Evolutionary conservation across 1,140 invertebrate genomes (phyloP), one percentile per base, ranked within the genome.

Genomic region (Pseudomyrmex dendroicus): DNA sequence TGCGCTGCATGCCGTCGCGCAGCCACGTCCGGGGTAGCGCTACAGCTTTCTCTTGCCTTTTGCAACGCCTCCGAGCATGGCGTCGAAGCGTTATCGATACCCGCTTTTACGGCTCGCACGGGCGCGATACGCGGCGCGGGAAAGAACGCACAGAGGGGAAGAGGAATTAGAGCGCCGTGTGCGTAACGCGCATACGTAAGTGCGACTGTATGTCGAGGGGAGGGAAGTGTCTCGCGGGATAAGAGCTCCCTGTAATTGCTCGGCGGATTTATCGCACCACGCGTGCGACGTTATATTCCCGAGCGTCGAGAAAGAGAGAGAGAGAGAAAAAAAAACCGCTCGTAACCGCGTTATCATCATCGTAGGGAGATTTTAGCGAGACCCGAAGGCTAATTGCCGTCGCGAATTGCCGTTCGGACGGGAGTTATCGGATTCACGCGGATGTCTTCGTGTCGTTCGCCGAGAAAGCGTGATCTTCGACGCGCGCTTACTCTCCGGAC

Each of bases 1-100:
- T 90, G 86, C 88, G 89, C 84, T 82, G 86, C 82, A 87, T 86
- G 88, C 86, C 76, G 76, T 80, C 85, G 89, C 84, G 82, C 80
- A 87, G 85, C 74, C 85, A 78, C 85, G 85, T 86, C 84, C 89
- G 82, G 84, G 80, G 72, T 89, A 85, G 76, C 78, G 73, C 76
- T 80, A 54, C 73, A 82, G 86, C 86, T 87, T 89, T 90, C 86
- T 84, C 87, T 83, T 52, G 87, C 83, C 68, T 89, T 86, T 87
- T 66, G 82, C 72, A 82, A 73, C 76, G 76, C 76, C 76, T 80
- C 76, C 76, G 76, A 80, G 76, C 66, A 80, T 80, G 76, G 76
- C 76, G 76, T 80, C 76, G 76, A 78, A 78, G 66, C 54, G 76
- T 61, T 80, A 80, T 80, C 76, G 66, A 80, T 80, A 80, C 54